Evolutionary conservation across 2,888 invertebrate species (phyloP), one percentile per base, ranked within the genome.

Genomic region (Napeogenes inachia): DNA sequence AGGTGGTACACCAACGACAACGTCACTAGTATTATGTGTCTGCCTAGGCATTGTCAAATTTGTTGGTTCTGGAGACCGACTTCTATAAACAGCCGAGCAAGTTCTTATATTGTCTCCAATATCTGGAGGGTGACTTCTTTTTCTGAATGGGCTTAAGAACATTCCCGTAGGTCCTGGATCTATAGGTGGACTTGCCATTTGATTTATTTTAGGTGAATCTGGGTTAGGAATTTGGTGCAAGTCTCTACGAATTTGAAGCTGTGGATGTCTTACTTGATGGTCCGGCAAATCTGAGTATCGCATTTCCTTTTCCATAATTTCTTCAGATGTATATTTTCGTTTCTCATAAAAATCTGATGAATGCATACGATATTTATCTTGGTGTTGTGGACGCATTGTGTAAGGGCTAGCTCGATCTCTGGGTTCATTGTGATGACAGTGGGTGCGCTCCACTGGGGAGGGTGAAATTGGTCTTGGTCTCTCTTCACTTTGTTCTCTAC

Each of bases 221-320:
- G 88, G 89, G 46, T 88, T 89, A 47, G 75, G 80, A 53, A 92
- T 87, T 80, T 92, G 92, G 72, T 95, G 93, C 50, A 96, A 87
- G 77, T 96, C 96, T 77, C 96, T 90, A 58, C 96, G 92, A 61
- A 96, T 96, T 76, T 96, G 95, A 53, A 96, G 79, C 73, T 93
- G 92, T 13, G 93, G 93, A 75, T 89, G 89, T 73, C 90, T 75
- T 30, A 89, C 77, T 73, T 82, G 87, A 64, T 79, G 86, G 68
- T 91, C 87, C 55, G 90, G 84, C 63, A 86, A 78, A 38, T 92
- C 92, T n/a, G 81, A 74, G 64, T 87, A 91, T 21, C 89, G 84
- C 76, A 89, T 85, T 69, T 91, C 90, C 73, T 86, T 87, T 70
- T 89, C 88, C 47, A 89, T 86, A 4, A 89, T 87, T 78, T 89